Evolutionary conservation across 1,140 invertebrate species (phyloP), one percentile per base, ranked within the genome.

Genomic region (Drosophila tani): DNA sequence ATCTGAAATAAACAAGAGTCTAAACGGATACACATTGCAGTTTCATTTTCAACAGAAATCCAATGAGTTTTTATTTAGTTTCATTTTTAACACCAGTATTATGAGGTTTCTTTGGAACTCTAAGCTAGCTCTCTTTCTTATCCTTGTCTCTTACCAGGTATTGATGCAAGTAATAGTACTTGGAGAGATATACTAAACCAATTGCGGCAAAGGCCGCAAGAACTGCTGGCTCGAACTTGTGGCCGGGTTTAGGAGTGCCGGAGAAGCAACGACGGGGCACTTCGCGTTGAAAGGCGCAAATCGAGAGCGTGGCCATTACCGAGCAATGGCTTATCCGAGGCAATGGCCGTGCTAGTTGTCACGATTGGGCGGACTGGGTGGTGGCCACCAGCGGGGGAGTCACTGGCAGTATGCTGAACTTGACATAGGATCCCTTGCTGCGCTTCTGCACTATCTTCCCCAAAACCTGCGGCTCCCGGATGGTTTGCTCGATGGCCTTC

Each of bases 391-490:
- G 45, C 9, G 40, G 5, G 0, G 67, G 15, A 3, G 59, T 49
- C 51, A 77, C 53, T 1, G 95, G 95, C 21, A 94, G 35, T 57
- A 95, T 93, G 85, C 94, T 94, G 79, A 95, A 95, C 82, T 93
- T 94, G 12, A 95, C 91, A 50, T 93, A 93, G 35, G 90, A 93
- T 27, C 94, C 94, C 88, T 95, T 95, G 8, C 79, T 84, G 69
- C 94, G 93, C 82, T 95, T 95, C 76, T 95, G 95, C 3, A 95
- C 91, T 47, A 95, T 85, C 91, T 93, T 94, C 0, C 94, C 92
- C 62, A 91, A 79, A 17, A 93, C 77, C 74, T 94, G 82, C 6
- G 93, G 82, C 55, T 94, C 93, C 62, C 94, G 94, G n/a, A 96
- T 93, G 12, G 80, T 73, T 38, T 93, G 76, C 76, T 93, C 94